These are phyloP conservation scores for Barbus barbus DNA, from an alignment of 2,113 vertebrate species.

Conservation along the genomic window DNA sequence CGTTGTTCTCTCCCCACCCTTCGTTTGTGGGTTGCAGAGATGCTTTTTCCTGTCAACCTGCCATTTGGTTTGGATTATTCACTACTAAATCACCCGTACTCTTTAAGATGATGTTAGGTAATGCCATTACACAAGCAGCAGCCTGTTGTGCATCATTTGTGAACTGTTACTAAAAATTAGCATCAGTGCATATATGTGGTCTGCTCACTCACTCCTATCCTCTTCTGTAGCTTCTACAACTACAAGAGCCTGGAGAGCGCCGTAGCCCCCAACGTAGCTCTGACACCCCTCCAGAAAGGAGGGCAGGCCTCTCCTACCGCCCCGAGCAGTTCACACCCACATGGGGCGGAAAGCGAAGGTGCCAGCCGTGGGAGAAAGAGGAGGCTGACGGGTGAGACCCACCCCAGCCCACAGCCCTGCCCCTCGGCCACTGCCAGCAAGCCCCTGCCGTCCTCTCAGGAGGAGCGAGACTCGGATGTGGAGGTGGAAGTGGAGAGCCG, in stretches of 20 bases:
- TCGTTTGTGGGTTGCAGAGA: constrained; percentile 13
- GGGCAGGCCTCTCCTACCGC: constrained; percentile 76
- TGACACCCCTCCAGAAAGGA: constrained; percentile 84
- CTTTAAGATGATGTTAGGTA: constrained; percentile 11
- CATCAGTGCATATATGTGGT: not conserved
- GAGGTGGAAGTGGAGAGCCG: constrained; percentile 94
- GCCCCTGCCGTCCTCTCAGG: constrained; percentile 61
- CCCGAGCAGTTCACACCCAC: constrained; percentile 68
- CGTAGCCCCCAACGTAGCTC: constrained; percentile 92
- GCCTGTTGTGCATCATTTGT: not conserved
- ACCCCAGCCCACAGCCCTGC: constrained; percentile 62
- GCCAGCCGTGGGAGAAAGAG: constrained; percentile 81
- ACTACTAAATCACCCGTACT: not conserved
- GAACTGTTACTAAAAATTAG: not conserved
- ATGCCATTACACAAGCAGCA: not conserved
- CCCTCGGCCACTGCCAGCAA: constrained; percentile 63
- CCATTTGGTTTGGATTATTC: constrained; percentile 15
- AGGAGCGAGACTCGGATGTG: constrained; percentile 90
- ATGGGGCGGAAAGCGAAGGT: constrained; percentile 66
- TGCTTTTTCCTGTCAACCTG: constrained; percentile 3
- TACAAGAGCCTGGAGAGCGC: constrained; percentile 92
- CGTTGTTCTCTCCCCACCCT: constrained; percentile 30
- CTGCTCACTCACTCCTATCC: not conserved
- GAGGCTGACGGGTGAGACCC: constrained; percentile 73
- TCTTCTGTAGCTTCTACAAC: constrained; percentile 86